phyloP scores from a whole-genome alignment of 2,888 invertebrate genomes.

The Rhamnusium bicolor region DNA sequence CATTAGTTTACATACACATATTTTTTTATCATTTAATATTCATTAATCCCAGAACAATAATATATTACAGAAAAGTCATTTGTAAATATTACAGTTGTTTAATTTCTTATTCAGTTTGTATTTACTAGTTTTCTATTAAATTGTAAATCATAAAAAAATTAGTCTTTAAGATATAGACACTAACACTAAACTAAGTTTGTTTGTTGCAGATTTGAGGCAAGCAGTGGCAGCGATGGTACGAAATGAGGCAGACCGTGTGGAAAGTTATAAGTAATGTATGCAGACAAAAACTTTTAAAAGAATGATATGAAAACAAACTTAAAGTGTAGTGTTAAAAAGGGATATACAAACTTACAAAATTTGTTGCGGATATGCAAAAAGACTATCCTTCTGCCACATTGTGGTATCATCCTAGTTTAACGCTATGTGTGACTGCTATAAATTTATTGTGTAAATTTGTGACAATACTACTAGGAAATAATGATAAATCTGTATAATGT shows the following conservation, averaged over 20 bases:
- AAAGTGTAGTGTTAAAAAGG: conserved; percentile 33
- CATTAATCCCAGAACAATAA: too few relatives aligned
- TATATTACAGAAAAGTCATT: too few relatives aligned
- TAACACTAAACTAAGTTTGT: not conserved
- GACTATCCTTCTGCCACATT: conserved; percentile 35
- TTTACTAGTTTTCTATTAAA: too few relatives aligned
- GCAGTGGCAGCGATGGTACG: conserved; percentile 10
- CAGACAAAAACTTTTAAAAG: conserved; percentile 26
- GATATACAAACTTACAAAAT: conserved; percentile 24
- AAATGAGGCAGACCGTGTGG: not conserved
- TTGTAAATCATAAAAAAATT: too few relatives aligned
- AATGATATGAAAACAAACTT: conserved; percentile 18
- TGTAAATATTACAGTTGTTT: too few relatives aligned
- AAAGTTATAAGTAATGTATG: conserved; percentile 25
- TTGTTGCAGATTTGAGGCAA: conserved; percentile 43
- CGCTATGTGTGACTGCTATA: conserved; percentile 59
- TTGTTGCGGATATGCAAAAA: conserved; percentile 29
- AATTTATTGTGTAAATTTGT: conserved; percentile 63
- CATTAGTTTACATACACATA: too few relatives aligned
- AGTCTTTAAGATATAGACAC: not conserved
- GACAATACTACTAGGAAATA: conserved; percentile 62
- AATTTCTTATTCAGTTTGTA: too few relatives aligned
- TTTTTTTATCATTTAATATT: too few relatives aligned
- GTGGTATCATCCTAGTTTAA: conserved; percentile 47
- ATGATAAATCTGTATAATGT: conserved; percentile 49